These are phyloP conservation scores for Hermaeophaga mercurialis DNA, from an alignment of 2,888 invertebrate species.

Conservation along the genomic window DNA sequence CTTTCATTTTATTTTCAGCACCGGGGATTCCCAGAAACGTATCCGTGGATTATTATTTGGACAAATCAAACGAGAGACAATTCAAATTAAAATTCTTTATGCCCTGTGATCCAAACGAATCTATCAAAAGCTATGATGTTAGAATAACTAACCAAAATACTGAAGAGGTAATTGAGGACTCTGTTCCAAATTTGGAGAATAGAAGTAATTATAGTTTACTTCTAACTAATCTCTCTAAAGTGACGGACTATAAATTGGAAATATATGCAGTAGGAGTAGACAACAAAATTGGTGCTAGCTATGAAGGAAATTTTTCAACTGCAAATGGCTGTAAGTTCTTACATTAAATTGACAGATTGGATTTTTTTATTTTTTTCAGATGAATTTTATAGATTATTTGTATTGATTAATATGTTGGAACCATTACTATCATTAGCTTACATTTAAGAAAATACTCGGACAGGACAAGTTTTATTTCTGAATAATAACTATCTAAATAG, in stretches of 20 bases:
- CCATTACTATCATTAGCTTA: no score
- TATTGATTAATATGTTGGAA: no score
- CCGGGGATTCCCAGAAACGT: constrained; percentile 22
- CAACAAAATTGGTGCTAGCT: background rate
- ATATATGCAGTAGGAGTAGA: background rate
- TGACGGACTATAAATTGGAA: background rate
- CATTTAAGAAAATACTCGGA: no score
- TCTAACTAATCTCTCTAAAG: background rate
- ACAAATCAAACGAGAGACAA: background rate
- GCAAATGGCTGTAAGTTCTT: background rate
- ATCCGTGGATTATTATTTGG: background rate
- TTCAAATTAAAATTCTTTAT: constrained; percentile 6
- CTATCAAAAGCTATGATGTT: constrained; percentile 4
- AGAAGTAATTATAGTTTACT: background rate
- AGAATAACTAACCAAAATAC: background rate
- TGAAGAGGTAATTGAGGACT: background rate
- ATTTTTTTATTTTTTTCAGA: no score
- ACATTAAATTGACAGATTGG: no score
- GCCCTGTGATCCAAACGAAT: constrained; percentile 20
- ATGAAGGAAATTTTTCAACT: background rate
- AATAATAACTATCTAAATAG: no score
- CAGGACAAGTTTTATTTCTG: no score
- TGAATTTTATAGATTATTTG: no score
- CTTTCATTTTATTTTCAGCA: constrained; percentile 13
- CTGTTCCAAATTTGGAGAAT: background rate